Percentiles rank a stretch among this genome's conserved stretches.
Conservation (phyloP, 2,113 vertebrate species). For the Oreochromis aureus region DNA sequence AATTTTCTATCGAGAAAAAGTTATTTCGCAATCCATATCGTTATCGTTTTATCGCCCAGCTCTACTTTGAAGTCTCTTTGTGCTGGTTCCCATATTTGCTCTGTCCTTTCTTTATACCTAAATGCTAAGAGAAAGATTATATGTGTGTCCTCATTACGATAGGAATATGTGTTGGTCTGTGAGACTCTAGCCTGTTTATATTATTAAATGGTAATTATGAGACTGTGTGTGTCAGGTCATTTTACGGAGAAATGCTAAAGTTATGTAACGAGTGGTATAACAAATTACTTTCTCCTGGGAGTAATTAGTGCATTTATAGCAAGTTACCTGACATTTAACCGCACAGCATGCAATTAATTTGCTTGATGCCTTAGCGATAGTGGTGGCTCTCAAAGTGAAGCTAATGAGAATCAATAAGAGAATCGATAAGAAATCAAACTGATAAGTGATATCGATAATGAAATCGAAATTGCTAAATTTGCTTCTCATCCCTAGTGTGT, state of each 20-base stretch:
- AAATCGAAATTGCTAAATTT: not conserved
- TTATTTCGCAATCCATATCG: no score
- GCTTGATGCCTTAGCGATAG: fast-evolving
- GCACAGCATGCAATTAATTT: fast-evolving
- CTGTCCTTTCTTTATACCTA: not conserved
- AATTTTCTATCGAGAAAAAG: no score
- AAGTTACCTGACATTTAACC: not conserved
- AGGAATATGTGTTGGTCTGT: not conserved
- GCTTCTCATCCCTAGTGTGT: fast-evolving
- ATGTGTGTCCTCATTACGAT: not conserved
- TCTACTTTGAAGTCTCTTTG: not conserved
- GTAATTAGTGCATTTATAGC: not conserved
- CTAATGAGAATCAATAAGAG: not conserved
- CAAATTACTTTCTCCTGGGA: not conserved
- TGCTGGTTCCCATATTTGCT: not conserved
- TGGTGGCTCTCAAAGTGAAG: not conserved
- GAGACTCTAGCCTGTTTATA: not conserved
- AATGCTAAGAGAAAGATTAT: not conserved
- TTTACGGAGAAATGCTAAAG: not conserved
- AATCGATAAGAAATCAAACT: fast-evolving
- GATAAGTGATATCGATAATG: not conserved
- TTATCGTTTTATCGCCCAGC: no score
- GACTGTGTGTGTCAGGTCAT: fast-evolving
- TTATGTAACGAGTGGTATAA: not conserved
- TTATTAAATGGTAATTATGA: not conserved